Conservation (phyloP, 2,797 vertebrate genomes). For the Poeciliopsis presidionis region DNA sequence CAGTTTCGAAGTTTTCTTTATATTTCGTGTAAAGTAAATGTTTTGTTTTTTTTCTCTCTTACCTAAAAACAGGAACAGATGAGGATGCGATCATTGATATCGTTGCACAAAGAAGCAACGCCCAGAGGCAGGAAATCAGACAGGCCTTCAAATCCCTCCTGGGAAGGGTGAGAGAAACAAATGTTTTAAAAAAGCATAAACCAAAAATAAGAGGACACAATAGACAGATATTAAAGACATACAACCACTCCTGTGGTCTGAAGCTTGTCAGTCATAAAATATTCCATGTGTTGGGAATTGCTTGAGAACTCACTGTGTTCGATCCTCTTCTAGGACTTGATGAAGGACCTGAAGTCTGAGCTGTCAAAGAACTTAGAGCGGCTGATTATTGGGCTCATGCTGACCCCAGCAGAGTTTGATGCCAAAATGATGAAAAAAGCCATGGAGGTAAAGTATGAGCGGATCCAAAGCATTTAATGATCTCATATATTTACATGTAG, state of each 20-base stretch:
- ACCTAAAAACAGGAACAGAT: conserved; percentile 86
- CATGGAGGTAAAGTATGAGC: conserved; percentile 85
- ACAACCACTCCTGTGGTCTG: neutral
- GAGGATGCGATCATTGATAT: conserved; percentile 93
- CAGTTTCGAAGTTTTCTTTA: neutral
- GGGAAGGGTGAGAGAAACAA: conserved; percentile 85
- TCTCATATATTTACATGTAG: neutral
- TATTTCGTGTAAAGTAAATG: neutral
- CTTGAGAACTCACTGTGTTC: conserved; percentile 5
- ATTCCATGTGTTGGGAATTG: neutral
- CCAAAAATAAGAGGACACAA: neutral
- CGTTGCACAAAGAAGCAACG: conserved; percentile 87
- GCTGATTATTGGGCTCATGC: conserved; percentile 91
- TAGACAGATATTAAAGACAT: no score
- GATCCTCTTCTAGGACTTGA: conserved; percentile 84
- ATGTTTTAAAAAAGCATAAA: neutral
- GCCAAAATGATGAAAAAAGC: conserved; percentile 97
- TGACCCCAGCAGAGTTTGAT: conserved; percentile 92
- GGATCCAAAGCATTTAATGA: neutral
- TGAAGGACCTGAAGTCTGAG: conserved; percentile 97
- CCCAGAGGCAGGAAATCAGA: conserved; percentile 92
- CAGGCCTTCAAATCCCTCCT: conserved; percentile 93
- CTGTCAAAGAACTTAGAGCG: conserved; percentile 90
- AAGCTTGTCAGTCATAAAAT: neutral
- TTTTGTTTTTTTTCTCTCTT: conserved; percentile 1